Evolutionary conservation across 1,140 invertebrate species (phyloP).

Genomic region (Bombus confusus): DNA sequence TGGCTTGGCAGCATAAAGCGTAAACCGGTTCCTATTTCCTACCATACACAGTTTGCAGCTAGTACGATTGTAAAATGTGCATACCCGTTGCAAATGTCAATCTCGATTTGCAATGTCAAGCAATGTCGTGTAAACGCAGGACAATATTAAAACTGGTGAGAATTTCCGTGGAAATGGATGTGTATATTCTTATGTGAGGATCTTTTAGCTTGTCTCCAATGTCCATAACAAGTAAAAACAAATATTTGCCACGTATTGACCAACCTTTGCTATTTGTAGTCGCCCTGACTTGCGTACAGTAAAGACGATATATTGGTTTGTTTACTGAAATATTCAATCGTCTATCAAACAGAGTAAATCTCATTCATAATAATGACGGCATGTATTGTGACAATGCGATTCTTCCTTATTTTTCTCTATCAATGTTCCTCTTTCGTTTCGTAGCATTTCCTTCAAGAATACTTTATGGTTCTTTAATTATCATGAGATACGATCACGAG

Average conservation of each 20-base stretch:
- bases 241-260: constrained; percentile 70
- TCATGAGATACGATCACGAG: too few relatives aligned
- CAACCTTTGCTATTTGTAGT: constrained; percentile 67
- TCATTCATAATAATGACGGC: constrained; percentile 74
- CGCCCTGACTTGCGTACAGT: constrained; percentile 10
- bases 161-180: constrained; percentile 54
- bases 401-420: neutral
- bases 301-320: constrained; percentile 63
- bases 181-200: neutral
- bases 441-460: neutral
- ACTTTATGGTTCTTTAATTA: too few relatives aligned
- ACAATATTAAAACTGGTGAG: constrained; percentile 72
- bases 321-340: constrained; percentile 74
- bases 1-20: neutral
- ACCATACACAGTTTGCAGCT: neutral
- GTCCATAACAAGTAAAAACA: constrained; percentile 58
- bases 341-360: constrained; percentile 71
- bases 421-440: neutral
- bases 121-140: constrained; percentile 67
- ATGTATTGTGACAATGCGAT: neutral
- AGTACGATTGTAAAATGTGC: constrained; percentile 17
- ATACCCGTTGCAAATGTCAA: constrained; percentile 7
- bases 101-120: too few relatives aligned
- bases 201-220: constrained; percentile 16
- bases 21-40: neutral